These are phyloP conservation scores for Todiramphus saurophagus DNA, from an alignment of 2,113 vertebrate genomes.

Conservation along the genomic window DNA sequence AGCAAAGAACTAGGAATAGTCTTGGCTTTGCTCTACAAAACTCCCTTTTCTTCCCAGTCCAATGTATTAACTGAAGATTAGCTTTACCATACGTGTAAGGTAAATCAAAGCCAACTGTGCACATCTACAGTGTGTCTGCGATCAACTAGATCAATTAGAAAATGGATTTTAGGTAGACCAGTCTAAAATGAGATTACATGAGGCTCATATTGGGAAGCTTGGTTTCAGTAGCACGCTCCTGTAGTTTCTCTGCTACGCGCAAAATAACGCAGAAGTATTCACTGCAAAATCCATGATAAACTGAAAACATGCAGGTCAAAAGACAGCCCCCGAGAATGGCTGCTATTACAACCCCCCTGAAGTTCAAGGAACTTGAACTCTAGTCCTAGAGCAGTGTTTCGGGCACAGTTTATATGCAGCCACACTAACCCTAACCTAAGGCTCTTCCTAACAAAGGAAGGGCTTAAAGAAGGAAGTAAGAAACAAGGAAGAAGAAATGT, in stretches of 20 bases:
- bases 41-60: background rate
- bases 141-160: constrained; percentile 8
- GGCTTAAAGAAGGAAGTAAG: background rate
- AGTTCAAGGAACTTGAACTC: background rate
- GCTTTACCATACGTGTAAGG: background rate
- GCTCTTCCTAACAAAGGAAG: background rate
- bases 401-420: no score
- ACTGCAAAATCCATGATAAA: background rate
- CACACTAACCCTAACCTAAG: background rate
- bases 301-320: background rate
- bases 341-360: background rate
- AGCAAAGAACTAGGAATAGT: background rate
- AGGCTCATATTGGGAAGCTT: background rate
- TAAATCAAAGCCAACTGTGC: background rate
- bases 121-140: background rate
- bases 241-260: background rate
- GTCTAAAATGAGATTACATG: background rate
- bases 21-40: background rate
- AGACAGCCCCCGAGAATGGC: background rate
- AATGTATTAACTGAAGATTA: background rate
- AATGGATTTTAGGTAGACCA: background rate
- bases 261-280: background rate
- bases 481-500: background rate
- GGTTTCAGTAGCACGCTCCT: background rate
- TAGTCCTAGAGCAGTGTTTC: background rate